Conservation (phyloP, 1,140 invertebrate species). For the Listronotus bonariensis region DNA sequence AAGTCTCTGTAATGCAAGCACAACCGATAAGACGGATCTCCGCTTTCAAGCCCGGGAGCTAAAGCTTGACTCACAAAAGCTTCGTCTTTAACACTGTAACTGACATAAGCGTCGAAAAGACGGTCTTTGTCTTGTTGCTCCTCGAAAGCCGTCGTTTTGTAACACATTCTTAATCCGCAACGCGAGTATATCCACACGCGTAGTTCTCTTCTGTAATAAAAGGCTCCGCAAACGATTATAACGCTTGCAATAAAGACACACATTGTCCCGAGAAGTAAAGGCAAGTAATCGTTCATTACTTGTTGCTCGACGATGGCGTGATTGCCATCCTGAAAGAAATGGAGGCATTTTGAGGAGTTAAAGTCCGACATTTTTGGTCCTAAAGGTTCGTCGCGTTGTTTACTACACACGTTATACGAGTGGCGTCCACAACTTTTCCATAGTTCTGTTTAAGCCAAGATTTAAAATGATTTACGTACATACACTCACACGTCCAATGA, state of each 20-base stretch:
- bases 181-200: conserved; percentile 86
- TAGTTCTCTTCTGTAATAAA: conserved; percentile 82
- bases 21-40: conserved; percentile 74
- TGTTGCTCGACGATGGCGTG: conserved; percentile 71
- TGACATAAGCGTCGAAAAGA: conserved; percentile 88
- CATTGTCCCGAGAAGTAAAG: conserved; percentile 74
- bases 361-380: conserved; percentile 68
- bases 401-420: conserved; percentile 69
- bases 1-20: conserved; percentile 87
- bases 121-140: conserved; percentile 79
- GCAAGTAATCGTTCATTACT: conserved; percentile 79
- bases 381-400: conserved; percentile 66
- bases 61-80: conserved; percentile 85
- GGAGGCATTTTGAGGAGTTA: conserved; percentile 70
- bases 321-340: conserved; percentile 67
- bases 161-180: conserved; percentile 82
- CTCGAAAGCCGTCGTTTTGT: conserved; percentile 76
- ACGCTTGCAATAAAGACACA: conserved; percentile 74
- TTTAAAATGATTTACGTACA: conserved; percentile 76
- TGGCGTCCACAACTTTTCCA: conserved; percentile 73
- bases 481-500: conserved; percentile 89
- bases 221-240: conserved; percentile 71
- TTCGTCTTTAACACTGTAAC: conserved; percentile 89
- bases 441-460: conserved; percentile 75
- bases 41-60: conserved; percentile 78